Evolutionary conservation across 2,888 invertebrate species (phyloP).

Genomic region (Eledona agricola): DNA sequence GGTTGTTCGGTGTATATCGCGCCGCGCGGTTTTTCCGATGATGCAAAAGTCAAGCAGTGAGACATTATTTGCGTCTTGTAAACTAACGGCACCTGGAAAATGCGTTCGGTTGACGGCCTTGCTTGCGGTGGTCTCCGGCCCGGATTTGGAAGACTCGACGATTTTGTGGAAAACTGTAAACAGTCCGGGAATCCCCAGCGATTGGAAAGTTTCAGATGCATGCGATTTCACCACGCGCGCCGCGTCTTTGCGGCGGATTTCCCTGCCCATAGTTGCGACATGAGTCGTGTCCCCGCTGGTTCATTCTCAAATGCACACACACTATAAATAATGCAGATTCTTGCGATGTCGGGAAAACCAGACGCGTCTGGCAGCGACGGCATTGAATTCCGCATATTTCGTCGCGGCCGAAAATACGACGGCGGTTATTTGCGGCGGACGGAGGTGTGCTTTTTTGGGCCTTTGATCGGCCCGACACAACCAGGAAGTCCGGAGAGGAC

Average conservation of each 20-base stretch:
- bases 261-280: constrained; percentile 38
- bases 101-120: too few species aligned
- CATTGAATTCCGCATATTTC: constrained; percentile 59
- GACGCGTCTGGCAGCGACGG: constrained; percentile 56
- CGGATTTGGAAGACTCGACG: too few species aligned
- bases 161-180: too few species aligned
- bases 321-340: constrained; percentile 41
- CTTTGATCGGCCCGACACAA: background rate
- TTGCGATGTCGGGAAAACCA: constrained; percentile 54
- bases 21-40: constrained; percentile 32
- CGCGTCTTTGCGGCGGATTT: constrained; percentile 40
- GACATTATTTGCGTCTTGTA: too few species aligned
- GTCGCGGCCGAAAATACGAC: constrained; percentile 11
- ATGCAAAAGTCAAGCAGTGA: too few species aligned
- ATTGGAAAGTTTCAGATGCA: too few species aligned
- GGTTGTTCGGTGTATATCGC: constrained; percentile 1
- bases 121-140: too few species aligned
- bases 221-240: too few species aligned
- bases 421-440: constrained; percentile 11
- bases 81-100: too few species aligned
- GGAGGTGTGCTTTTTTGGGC: constrained; percentile 28
- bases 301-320: constrained; percentile 44
- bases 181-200: too few species aligned
- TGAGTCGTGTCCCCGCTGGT: constrained; percentile 33
- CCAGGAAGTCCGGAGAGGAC: background rate